phyloP scores from a whole-genome alignment of 2,113 vertebrate species.

The Oenanthe melanoleuca region DNA sequence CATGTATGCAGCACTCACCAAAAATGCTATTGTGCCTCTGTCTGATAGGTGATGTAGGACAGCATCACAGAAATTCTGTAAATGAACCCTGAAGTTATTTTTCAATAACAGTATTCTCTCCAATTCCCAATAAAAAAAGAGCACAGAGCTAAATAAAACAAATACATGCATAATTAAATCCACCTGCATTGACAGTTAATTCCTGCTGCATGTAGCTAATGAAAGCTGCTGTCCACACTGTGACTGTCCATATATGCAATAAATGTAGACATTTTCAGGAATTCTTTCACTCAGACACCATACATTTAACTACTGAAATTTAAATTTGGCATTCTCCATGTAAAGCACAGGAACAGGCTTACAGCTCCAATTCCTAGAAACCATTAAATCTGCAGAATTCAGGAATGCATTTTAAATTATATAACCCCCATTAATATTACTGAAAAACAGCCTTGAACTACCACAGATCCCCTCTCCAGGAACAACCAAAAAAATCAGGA shows the following conservation, averaged over 20 bases:
- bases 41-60: neutral
- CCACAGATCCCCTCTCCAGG: neutral
- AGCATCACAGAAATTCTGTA: neutral
- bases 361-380: neutral
- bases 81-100: neutral
- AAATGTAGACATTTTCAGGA: neutral
- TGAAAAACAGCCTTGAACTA: neutral
- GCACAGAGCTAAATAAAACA: neutral
- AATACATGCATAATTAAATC: neutral
- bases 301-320: neutral
- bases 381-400: neutral
- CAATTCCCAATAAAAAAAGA: neutral
- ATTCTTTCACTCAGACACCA: neutral
- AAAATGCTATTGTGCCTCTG: neutral
- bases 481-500: neutral
- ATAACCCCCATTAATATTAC: neutral
- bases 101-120: neutral
- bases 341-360: neutral
- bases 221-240: neutral
- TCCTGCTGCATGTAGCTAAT: neutral
- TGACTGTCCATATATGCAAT: neutral
- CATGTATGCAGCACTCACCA: accelerated
- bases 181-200: neutral
- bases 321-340: neutral
- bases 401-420: neutral